phyloP scores from a whole-genome alignment of 2,888 invertebrate genomes.

The Euclidia mi region DNA sequence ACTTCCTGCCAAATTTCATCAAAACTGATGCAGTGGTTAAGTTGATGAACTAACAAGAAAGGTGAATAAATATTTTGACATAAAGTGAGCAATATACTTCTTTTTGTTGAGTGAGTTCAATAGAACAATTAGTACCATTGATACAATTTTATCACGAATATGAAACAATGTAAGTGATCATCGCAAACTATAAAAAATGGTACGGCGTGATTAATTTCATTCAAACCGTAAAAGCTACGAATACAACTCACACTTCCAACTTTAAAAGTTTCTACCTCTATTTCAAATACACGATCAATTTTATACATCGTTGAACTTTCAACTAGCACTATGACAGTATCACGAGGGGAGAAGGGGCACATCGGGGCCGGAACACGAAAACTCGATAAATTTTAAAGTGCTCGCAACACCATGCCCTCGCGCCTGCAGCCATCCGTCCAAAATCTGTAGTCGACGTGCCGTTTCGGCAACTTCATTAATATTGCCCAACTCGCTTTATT shows the following conservation, averaged over 20 bases:
- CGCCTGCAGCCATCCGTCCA: conserved; percentile 72
- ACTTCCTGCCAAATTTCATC: too few relatives aligned
- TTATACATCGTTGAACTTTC: conserved; percentile 44
- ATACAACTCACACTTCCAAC: neutral
- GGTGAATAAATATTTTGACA: too few relatives aligned
- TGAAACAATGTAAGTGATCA: too few relatives aligned
- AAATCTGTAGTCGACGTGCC: conserved; percentile 60
- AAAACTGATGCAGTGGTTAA: too few relatives aligned
- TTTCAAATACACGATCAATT: conserved; percentile 43
- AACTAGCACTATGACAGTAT: conserved; percentile 39
- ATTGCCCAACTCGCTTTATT: conserved; percentile 46
- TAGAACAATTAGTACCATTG: too few relatives aligned
- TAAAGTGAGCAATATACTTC: too few relatives aligned
- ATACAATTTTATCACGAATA: too few relatives aligned
- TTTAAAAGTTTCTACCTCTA: neutral
- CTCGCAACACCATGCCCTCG: conserved; percentile 58
- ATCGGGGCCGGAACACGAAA: conserved; percentile 73
- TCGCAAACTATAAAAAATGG: too few relatives aligned
- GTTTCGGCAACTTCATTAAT: conserved; percentile 58
- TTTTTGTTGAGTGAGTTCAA: too few relatives aligned
- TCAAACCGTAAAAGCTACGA: too few relatives aligned
- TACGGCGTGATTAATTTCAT: too few relatives aligned
- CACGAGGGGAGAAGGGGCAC: conserved; percentile 34
- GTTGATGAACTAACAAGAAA: too few relatives aligned
- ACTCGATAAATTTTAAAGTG: conserved; percentile 88